Percentiles rank a stretch among this genome's conserved stretches.
Evolutionary conservation across 2,888 invertebrate species (phyloP).

Genomic region (Cheilosia scutellata): DNA sequence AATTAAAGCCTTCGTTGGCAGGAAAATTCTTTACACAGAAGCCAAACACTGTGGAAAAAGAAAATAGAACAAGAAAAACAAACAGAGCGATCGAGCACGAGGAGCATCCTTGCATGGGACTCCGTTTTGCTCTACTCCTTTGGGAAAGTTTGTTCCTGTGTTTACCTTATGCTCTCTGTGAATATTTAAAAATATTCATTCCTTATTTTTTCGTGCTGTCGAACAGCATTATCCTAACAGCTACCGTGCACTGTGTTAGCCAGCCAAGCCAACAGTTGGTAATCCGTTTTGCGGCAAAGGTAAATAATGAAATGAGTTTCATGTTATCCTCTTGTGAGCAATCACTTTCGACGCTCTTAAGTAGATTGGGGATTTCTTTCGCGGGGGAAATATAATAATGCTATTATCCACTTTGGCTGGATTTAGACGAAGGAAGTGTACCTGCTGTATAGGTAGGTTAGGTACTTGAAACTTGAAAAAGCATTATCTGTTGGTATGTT

Average conservation of each 20-base stretch:
- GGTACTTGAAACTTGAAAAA: neutral
- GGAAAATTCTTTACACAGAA: constrained; percentile 47
- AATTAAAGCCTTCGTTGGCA: constrained; percentile 65
- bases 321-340: constrained; percentile 76
- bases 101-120: constrained; percentile 48
- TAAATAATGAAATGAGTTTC: constrained; percentile 76
- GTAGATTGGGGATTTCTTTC: constrained; percentile 73
- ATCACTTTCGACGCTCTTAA: constrained; percentile 75
- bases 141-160: constrained; percentile 72
- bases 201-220: constrained; percentile 20
- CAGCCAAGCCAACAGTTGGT: constrained; percentile 72
- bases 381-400: constrained; percentile 68
- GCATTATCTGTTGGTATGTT: neutral
- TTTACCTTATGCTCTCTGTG: constrained; percentile 76
- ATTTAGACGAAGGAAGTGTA: constrained; percentile 35
- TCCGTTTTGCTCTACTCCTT: constrained; percentile 46
- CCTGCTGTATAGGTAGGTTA: constrained; percentile 21
- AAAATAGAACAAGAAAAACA: constrained; percentile 64
- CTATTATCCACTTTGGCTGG: constrained; percentile 66
- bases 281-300: constrained; percentile 75
- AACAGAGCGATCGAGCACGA: constrained; percentile 48
- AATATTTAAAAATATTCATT: constrained; percentile 67
- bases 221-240: constrained; percentile 40
- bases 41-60: constrained; percentile 54
- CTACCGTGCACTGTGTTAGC: constrained; percentile 18